Conservation (phyloP, 2,797 vertebrate species). For the Eremophila alpestris region DNA sequence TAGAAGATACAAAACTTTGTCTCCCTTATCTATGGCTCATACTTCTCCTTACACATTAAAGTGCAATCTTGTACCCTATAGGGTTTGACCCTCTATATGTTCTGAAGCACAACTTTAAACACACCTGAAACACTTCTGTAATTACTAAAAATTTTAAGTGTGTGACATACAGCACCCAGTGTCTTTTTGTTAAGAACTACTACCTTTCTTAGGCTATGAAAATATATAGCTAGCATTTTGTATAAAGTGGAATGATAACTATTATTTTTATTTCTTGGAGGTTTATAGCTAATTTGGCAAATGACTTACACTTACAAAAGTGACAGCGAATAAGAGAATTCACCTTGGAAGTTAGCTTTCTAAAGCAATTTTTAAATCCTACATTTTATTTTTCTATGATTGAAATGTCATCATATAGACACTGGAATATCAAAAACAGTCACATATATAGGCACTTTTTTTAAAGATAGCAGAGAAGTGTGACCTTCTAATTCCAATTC, state of each 20-base stretch:
- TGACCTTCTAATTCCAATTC: not conserved
- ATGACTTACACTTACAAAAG: not conserved
- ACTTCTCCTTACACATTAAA: not conserved
- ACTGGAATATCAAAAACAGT: not conserved
- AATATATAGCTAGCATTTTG: not conserved
- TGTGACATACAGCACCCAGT: not conserved
- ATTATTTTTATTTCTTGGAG: not conserved
- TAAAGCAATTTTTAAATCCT: not conserved
- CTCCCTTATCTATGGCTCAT: not conserved
- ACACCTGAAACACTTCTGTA: not conserved
- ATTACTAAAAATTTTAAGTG: not conserved
- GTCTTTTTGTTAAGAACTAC: slow-evolving; percentile 31
- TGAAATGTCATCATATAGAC: not conserved
- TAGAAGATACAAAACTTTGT: not conserved
- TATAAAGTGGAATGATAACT: not conserved
- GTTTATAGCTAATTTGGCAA: not conserved
- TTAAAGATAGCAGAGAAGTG: not conserved
- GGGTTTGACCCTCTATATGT: not conserved
- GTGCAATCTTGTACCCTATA: not conserved
- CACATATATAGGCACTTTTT: not conserved
- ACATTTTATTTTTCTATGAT: not conserved
- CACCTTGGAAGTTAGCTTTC: not conserved
- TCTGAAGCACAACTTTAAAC: not conserved
- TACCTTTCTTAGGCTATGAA: not conserved
- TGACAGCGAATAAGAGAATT: not conserved